phyloP scores from a whole-genome alignment of 1,140 invertebrate species.

The Lordiphosa stackelbergi region DNA sequence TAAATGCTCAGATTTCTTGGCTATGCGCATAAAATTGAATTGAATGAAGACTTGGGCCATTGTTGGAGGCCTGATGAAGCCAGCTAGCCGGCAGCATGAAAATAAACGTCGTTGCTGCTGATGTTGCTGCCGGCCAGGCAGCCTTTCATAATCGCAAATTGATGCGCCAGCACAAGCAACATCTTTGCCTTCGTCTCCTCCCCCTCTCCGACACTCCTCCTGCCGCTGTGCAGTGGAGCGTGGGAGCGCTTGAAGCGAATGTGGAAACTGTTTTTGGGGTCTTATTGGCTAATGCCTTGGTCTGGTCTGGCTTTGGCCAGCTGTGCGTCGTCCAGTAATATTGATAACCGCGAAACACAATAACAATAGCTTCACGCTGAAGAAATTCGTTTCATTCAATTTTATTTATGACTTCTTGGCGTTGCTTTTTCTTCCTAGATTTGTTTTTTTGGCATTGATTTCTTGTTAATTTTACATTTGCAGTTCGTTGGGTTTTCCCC shows the following conservation, averaged over 20 bases:
- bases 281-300: constrained; percentile 60
- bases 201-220: not conserved
- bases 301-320: constrained; percentile 40
- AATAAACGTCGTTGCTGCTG: constrained; percentile 27
- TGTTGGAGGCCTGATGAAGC: constrained; percentile 30
- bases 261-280: constrained; percentile 41
- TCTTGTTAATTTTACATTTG: constrained; percentile 74
- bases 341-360: constrained; percentile 66
- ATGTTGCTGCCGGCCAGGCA: constrained; percentile 59
- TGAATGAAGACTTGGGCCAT: constrained; percentile 69
- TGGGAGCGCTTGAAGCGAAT: constrained; percentile 66
- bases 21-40: constrained; percentile 58
- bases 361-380: constrained; percentile 60
- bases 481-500: constrained; percentile 58
- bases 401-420: constrained; percentile 50
- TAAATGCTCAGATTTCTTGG: constrained; percentile 69
- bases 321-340: constrained; percentile 53
- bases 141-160: constrained; percentile 74
- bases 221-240: constrained; percentile 61
- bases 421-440: constrained; percentile 17
- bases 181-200: constrained; percentile 38
- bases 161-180: constrained; percentile 62
- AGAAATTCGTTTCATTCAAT: constrained; percentile 62
- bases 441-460: constrained; percentile 65
- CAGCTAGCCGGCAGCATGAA: constrained; percentile 27